Evolutionary conservation across 2,113 vertebrate genomes (phyloP).

Genomic region (Notarius quadriscutis): DNA sequence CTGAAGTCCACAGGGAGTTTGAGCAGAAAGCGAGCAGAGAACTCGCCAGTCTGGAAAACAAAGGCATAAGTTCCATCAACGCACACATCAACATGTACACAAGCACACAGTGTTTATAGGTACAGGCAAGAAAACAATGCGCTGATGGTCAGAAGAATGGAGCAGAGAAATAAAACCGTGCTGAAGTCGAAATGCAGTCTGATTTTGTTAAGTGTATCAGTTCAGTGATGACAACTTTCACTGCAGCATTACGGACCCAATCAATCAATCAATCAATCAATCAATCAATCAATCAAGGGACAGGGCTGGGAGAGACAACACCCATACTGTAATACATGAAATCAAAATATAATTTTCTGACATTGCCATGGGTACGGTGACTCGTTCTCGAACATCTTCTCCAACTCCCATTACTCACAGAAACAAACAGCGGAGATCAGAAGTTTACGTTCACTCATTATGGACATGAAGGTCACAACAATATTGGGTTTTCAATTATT

Average conservation of each 20-base stretch:
- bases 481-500: too few species aligned
- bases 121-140: not conserved
- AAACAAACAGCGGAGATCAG: not conserved
- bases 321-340: not conserved
- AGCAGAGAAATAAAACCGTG: not conserved
- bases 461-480: too few species aligned
- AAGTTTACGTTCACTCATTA: too few species aligned
- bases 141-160: not conserved
- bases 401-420: not conserved
- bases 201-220: not conserved
- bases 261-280: too few species aligned
- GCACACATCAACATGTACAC: not conserved
- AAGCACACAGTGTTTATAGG: not conserved
- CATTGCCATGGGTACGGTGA: not conserved
- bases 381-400: too few species aligned
- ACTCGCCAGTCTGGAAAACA: conserved; percentile 87
- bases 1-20: conserved; percentile 97
- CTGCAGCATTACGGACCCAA: not conserved
- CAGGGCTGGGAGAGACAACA: not conserved
- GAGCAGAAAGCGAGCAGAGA: conserved; percentile 95
- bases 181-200: not conserved
- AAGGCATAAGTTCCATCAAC: conserved; percentile 40
- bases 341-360: not conserved
- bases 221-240: not conserved
- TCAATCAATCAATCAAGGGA: not conserved